phyloP scores from a whole-genome alignment of 2,797 vertebrate species.

The Gorsachius magnificus region DNA sequence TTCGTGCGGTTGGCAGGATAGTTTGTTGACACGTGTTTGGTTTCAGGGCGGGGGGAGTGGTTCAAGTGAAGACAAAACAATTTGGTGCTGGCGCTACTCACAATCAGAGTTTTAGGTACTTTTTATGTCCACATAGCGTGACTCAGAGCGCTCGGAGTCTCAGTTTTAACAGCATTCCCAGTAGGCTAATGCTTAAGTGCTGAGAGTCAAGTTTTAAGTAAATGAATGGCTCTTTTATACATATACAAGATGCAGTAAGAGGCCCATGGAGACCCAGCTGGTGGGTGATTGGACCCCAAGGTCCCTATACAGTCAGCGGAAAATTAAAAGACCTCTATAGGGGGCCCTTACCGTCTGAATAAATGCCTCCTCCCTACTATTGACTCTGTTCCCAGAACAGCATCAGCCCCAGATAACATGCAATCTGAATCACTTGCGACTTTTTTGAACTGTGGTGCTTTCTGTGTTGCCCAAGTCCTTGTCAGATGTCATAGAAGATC shows the following conservation, averaged over 20 bases:
- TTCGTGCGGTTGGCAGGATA: neutral
- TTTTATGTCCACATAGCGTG: neutral
- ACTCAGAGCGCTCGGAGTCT: neutral
- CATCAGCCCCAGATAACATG: neutral
- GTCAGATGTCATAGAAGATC: neutral
- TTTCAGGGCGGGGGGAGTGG: neutral
- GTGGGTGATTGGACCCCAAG: neutral
- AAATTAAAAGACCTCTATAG: neutral
- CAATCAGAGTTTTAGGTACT: neutral
- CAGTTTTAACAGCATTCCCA: neutral
- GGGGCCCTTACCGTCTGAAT: neutral
- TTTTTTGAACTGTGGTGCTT: neutral
- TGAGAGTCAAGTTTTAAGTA: neutral
- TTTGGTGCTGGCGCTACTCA: neutral
- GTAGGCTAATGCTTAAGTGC: neutral
- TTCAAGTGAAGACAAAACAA: neutral
- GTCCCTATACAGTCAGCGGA: neutral
- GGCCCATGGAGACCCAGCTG: neutral
- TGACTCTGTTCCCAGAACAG: neutral
- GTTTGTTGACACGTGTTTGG: neutral
- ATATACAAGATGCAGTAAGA: neutral
- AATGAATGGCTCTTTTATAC: neutral
- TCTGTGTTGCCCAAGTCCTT: neutral
- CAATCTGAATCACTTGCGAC: neutral
- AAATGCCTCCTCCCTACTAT: neutral